Evolutionary conservation across 2,888 invertebrate genomes (phyloP).

Genomic region (Hesperia comma): DNA sequence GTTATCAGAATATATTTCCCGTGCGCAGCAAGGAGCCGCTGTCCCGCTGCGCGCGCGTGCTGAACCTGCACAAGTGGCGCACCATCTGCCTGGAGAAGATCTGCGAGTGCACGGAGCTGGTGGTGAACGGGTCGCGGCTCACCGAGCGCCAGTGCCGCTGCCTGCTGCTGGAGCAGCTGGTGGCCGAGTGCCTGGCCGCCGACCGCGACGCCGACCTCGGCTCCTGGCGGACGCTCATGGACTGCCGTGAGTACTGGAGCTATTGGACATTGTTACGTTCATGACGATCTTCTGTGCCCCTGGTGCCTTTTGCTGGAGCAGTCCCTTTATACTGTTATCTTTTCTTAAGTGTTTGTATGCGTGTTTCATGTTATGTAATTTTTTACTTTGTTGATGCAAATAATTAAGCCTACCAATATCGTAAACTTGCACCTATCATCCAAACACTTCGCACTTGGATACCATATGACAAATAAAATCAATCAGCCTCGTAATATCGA

Average conservation of each 20-base stretch:
- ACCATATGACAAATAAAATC: no score
- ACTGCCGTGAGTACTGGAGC: conserved; percentile 87
- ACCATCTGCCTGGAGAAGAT: conserved; percentile 89
- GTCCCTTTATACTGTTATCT: no score
- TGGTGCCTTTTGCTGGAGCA: no score
- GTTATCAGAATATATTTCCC: background rate
- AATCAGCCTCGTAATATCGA: no score
- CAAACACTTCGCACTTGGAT: no score
- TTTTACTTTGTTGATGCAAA: no score
- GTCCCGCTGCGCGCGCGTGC: conserved; percentile 84
- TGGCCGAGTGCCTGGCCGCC: conserved; percentile 88
- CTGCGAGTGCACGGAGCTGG: conserved; percentile 87
- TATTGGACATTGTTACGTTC: no score
- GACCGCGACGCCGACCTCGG: conserved; percentile 86
- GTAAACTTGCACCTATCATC: no score
- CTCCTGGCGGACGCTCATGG: conserved; percentile 88
- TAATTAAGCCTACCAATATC: no score
- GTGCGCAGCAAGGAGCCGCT: conserved; percentile 85
- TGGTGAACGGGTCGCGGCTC: conserved; percentile 68
- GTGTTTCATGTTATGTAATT: no score
- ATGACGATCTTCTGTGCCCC: no score
- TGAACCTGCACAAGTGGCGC: conserved; percentile 88
- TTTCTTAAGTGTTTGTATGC: no score
- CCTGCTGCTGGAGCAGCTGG: conserved; percentile 86
- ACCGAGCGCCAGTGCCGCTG: conserved; percentile 86